Base-by-base conservation (phyloP, 1,140 invertebrate genomes). In the Battus philenor region DNA sequence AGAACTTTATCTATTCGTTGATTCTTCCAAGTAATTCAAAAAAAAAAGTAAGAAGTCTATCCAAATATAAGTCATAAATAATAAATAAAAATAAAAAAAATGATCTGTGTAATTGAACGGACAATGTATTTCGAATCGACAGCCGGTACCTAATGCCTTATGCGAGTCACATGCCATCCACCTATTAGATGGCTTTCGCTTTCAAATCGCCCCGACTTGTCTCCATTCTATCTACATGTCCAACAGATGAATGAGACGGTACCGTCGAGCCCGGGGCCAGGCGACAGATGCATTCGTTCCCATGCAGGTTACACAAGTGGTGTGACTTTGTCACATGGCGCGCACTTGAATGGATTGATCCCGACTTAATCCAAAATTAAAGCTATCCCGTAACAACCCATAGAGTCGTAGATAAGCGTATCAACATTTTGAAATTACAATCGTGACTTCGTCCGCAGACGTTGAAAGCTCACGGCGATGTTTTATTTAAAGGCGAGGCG, bases 381-480 rank as follows among this genome's bases (percentile, higher is more conserved):
- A 60, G 38, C 60, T 31, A n/a, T 18, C 12, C 11, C 4, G 2
- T 9, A 26, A 38, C 36, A 39, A 39, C 26, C 7, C 9, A 39
- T 39, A 26, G 22, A 13, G 18, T 13, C 22, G 5, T 2, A 18
- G 36, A 39, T 39, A 39, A 68, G 58, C 68, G 59, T 71, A 79
- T 75, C 72, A 63, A 74, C 57, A 55, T 72, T 76, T 79, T 78
- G 68, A 83, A 79, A 84, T 84, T 84, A 77, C 77, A 76, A 63
- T 84, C 80, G 80, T 84, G 80, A 84, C 80, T 84, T 63, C 70
- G 60, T 73, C 64, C 63, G 54, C 66, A 71, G 65, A 70, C 62
- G 71, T 64, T 74, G 76, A 83, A 83, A 83, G 77, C 77, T 84
- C 59, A 80, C 66, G 72, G 80, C 77, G 61, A 80, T 80, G 70